Conservation (phyloP, 2,113 vertebrate species). For the Gorsachius goisagi region DNA sequence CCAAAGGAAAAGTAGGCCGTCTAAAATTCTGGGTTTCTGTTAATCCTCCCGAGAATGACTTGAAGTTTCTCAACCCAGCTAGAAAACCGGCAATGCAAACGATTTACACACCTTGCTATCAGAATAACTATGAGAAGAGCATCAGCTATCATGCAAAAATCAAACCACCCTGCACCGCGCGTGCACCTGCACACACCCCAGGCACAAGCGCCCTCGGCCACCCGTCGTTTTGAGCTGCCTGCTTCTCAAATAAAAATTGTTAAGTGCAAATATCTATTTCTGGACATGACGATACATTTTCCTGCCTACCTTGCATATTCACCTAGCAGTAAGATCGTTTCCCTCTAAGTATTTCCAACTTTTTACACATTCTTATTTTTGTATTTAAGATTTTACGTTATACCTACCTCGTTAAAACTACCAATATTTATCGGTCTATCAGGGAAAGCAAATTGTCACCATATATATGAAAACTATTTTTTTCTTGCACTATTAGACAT, state of each 20-base stretch:
- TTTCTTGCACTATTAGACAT: neutral
- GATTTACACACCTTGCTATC: fast-evolving
- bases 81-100: neutral
- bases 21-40: neutral
- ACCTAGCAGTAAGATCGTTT: neutral
- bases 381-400: neutral
- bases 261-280: neutral
- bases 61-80: neutral
- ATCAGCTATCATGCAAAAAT: neutral
- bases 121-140: neutral
- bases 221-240: neutral
- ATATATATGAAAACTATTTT: neutral
- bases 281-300: neutral
- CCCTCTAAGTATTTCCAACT: neutral
- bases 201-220: neutral
- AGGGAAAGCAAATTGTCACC: neutral
- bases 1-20: neutral
- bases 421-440: neutral
- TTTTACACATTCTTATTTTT: neutral
- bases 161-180: neutral
- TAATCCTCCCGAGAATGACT: neutral
- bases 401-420: neutral
- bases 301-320: neutral
- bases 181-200: fast-evolving
- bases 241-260: neutral